Evolutionary conservation across 2,797 vertebrate genomes (phyloP).

Genomic region (Hemitrygon akajei): DNA sequence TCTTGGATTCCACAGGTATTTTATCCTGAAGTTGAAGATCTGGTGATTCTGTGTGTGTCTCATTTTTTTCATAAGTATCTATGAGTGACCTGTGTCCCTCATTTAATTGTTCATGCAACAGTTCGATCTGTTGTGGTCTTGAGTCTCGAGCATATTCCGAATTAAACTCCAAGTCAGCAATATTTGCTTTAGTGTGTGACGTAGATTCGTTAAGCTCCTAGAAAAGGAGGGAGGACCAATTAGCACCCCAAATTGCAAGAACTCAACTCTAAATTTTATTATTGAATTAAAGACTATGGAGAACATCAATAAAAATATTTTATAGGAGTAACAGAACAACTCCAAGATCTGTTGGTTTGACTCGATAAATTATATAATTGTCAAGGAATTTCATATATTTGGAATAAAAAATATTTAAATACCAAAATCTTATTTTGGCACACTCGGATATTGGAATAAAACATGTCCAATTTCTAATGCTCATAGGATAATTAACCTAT

Average conservation of each 20-base stretch:
- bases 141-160: slow-evolving; percentile 81
- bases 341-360: not conserved
- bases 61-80: slow-evolving; percentile 58
- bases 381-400: not conserved
- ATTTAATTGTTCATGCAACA: slow-evolving; percentile 73
- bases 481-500: not conserved
- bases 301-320: not conserved
- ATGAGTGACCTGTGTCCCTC: slow-evolving; percentile 78
- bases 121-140: slow-evolving; percentile 74
- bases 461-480: not conserved
- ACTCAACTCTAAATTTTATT: not conserved
- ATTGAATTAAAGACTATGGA: not conserved
- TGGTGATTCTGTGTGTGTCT: slow-evolving; percentile 62
- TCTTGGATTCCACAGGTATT: slow-evolving; percentile 48
- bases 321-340: not conserved
- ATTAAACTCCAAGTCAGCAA: slow-evolving; percentile 60
- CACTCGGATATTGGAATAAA: too few relatives aligned
- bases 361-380: not conserved
- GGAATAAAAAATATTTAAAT: not conserved
- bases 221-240: not conserved
- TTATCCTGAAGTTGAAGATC: slow-evolving; percentile 39
- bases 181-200: slow-evolving; percentile 51
- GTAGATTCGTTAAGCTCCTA: slow-evolving; percentile 74
- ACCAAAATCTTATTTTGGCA: not conserved
- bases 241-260: not conserved